Evolutionary conservation across 2,113 vertebrate genomes (phyloP).

Genomic region (Clarias macrocephalus): DNA sequence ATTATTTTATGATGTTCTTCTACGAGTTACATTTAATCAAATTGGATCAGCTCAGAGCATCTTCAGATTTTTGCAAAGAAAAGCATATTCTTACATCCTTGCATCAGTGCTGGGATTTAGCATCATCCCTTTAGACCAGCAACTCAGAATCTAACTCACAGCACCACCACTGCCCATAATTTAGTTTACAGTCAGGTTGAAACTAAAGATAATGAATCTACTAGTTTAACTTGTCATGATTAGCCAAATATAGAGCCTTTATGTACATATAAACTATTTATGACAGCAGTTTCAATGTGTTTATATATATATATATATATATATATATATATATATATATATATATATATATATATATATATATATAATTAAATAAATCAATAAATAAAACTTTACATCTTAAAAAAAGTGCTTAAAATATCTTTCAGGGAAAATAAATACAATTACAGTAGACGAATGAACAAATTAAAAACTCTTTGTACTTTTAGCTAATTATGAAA

Average conservation of each 20-base stretch:
- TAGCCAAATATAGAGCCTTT: background rate
- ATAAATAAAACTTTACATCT: background rate
- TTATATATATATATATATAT: no score
- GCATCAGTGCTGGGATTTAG: background rate
- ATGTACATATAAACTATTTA: background rate
- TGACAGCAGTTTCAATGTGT: background rate
- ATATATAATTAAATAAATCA: no score
- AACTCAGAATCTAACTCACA: background rate
- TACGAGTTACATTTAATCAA: background rate
- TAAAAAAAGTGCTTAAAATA: background rate
- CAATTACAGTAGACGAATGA: background rate
- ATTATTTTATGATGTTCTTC: background rate
- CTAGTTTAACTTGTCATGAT: background rate
- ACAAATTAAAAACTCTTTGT: background rate
- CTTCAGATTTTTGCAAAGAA: background rate
- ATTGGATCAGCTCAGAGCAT: background rate
- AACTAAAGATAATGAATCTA: background rate
- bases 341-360: no score
- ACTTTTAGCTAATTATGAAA: background rate
- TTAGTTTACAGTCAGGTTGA: background rate
- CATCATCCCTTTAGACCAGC: background rate
- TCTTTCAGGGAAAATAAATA: background rate
- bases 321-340: no score
- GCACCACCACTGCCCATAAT: background rate
- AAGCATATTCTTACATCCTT: background rate